Percentiles rank a stretch among this genome's conserved stretches.
Evolutionary conservation across 1,140 invertebrate species (phyloP).

Genomic region (Coboldia fuscipes): DNA sequence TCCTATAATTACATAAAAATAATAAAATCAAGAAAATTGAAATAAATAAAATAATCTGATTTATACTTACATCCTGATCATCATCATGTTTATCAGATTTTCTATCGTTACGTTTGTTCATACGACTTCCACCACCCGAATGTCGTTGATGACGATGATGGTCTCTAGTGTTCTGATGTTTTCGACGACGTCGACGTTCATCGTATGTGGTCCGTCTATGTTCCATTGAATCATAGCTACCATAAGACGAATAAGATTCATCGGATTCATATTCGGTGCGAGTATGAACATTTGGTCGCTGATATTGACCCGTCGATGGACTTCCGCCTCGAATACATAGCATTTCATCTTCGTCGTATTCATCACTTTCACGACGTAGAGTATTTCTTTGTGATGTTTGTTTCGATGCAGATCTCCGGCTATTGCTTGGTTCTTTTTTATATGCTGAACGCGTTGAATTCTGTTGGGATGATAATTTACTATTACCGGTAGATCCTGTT

Average conservation of each 20-base stretch:
- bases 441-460: conserved; percentile 16
- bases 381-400: neutral
- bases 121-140: conserved; percentile 5
- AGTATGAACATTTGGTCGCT: conserved; percentile 9
- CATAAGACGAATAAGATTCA: conserved; percentile 24
- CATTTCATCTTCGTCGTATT: conserved; percentile 56
- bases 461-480: conserved; percentile 25
- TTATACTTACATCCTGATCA: neutral
- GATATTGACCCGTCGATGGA: conserved; percentile 22
- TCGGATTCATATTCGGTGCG: conserved; percentile 27
- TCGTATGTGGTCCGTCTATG: conserved; percentile 21
- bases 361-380: conserved; percentile 8
- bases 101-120: conserved; percentile 12
- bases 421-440: conserved; percentile 12
- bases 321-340: conserved; percentile 52
- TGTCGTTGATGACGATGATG: conserved; percentile 8
- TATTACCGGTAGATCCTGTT: conserved; percentile 20
- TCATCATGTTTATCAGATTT: conserved; percentile 9
- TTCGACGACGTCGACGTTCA: conserved; percentile 16
- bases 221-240: conserved; percentile 25
- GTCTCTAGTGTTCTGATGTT: conserved; percentile 18
- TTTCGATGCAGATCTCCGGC: conserved; percentile 1
- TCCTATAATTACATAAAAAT: conserved; percentile 24
- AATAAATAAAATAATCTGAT: conserved; percentile 21
- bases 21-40: neutral